These are phyloP conservation scores for Oxystoma pomonae DNA, from an alignment of 2,888 invertebrate species.

Conservation along the genomic window DNA sequence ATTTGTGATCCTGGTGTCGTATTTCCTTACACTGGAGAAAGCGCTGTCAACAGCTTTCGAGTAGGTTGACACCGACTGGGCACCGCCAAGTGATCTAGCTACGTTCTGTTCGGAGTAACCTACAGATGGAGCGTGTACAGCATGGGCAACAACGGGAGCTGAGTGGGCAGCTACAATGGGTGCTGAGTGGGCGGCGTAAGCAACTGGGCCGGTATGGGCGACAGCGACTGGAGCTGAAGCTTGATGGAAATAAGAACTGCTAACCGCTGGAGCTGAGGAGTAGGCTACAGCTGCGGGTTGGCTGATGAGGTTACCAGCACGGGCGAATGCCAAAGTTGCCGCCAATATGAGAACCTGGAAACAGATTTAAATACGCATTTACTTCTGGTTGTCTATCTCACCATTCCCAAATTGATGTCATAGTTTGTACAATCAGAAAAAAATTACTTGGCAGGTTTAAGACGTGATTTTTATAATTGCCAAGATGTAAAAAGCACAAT, in stretches of 20 bases:
- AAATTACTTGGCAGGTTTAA: no score
- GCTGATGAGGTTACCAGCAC: conserved; percentile 51
- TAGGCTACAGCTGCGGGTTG: conserved; percentile 31
- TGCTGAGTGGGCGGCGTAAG: conserved; percentile 28
- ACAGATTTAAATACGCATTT: no score
- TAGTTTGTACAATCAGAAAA: not conserved
- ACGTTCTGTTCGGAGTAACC: conserved; percentile 53
- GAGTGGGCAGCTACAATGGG: conserved; percentile 27
- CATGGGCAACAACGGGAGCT: conserved; percentile 35
- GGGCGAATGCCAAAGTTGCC: conserved; percentile 57
- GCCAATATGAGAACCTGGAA: conserved; percentile 54
- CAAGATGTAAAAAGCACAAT: no score
- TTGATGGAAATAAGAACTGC: conserved; percentile 33
- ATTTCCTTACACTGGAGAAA: conserved; percentile 58
- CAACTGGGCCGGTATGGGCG: conserved; percentile 21
- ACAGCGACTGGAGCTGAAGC: conserved; percentile 26
- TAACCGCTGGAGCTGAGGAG: conserved; percentile 32
- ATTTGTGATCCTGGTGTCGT: conserved; percentile 56
- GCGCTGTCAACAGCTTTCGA: conserved; percentile 58
- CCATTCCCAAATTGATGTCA: not conserved
- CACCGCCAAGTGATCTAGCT: conserved; percentile 43
- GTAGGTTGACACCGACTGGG: conserved; percentile 50
- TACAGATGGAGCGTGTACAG: conserved; percentile 39
- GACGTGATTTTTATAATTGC: no score
- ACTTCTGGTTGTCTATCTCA: not conserved